Evolutionary conservation across 2,797 vertebrate genomes (phyloP), one percentile per base, ranked within the genome.

Genomic region (Crypturellus tataupa): DNA sequence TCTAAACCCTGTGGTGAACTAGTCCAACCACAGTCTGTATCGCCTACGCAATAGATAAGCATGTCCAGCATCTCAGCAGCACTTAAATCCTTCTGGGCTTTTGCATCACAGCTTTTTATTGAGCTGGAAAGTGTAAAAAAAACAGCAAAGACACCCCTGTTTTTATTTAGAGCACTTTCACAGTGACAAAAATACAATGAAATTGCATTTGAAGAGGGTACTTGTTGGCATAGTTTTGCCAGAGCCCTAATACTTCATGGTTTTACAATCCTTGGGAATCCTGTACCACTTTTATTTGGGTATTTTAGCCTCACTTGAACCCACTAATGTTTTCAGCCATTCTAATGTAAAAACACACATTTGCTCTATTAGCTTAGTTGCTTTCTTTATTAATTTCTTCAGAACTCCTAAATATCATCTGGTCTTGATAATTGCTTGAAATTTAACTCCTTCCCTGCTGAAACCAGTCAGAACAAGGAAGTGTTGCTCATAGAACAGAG

Each of bases 301-400:
- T 63, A 65, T 29, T 65, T 88, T 59, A 76, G 1, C 18, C 71
- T 71, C 27, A 75, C 64, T 85, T 31, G 56, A 89, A 69, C 14
- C 10, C 9, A 12, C 39, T 80, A 88, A 68, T 82, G 84, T 42
- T 10, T 85, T 77, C 64, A 80, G 60, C 56, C 46, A 6, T 33
- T 76, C 6, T 39, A 64, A 81, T 9, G 37, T 55, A 29, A 90
- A 84, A 93, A 35, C 53, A 87, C 14, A 23, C 12, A 19, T 69
- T 84, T 93, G 58, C 65, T 85, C 53, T 51, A 80, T 37, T 78
- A 27, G 35, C 71, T 88, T 78, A 0, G 59, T 87, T 93, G 12
- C 44, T 83, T 82, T 58, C 49, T 40, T 89, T 82, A 80, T 85
- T 85, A 83, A 75, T 89, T 93, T 93, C 42, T 83, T 91, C 82